Evolutionary conservation across 1,140 invertebrate species (phyloP), one percentile per base, ranked within the genome.

Genomic region (Dreissena polymorpha): DNA sequence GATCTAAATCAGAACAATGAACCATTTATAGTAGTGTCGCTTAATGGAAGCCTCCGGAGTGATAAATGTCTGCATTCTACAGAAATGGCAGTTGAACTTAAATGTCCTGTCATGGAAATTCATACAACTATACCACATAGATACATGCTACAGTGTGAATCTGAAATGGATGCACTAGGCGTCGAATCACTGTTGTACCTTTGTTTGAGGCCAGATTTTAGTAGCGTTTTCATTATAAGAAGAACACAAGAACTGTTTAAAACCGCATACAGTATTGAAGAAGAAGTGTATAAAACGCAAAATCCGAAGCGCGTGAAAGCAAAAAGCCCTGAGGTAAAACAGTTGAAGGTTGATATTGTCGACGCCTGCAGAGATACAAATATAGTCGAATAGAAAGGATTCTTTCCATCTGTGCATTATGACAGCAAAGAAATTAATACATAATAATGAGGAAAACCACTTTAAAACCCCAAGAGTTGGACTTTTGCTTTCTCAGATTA

Each of bases 101-200:
- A 84, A 78, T 76, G 74, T 51, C 73, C 74, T 14, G 23, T 84
- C 8, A 21, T 39, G 10, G 72, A 84, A 53, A 14, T 65, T 1
- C 75, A 77, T 25, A 51, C 13, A 57, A 51, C 27, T 21, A 57
- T 70, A 27, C 74, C 75, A 10, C 51, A 27, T 12, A 25, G 75
- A 64, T 65, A 70, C 18, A 21, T 84, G 8, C 60, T 76, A 39
- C 27, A 64, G n/a, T 71, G 82, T 68, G 18, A 76, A 27, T 68
- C 53, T 51, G 81, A 84, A 77, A 76, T 77, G n/a, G 67, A 84
- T 14, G 73, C 68, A 27, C 27, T 78, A 14, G 49, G 78, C 12
- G 82, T 84, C 27, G 69, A 84, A n/a, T 21, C 14, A 21, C 50
- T 84, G 55, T 16, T 84, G 13, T 77, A 77, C 53, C 39, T 78